Conservation (phyloP, 2,113 vertebrate species). For the Grammomys surdaster region DNA sequence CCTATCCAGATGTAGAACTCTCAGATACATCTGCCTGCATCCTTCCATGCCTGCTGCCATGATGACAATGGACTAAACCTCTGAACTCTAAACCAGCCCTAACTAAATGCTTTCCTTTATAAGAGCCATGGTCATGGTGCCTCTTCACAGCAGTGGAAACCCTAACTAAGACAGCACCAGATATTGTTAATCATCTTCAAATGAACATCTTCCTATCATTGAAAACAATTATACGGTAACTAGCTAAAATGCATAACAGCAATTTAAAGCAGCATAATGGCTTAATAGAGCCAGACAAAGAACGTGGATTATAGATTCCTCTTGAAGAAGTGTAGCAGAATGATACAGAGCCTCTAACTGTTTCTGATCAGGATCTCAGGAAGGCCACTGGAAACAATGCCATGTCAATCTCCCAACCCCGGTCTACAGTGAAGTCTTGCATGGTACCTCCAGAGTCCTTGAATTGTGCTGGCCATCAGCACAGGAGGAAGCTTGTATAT, state of each 20-base stretch:
- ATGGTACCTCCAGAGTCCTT: neutral
- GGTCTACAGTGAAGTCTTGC: neutral
- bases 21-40: neutral
- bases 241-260: neutral
- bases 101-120: too few relatives aligned
- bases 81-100: neutral
- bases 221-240: neutral
- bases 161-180: too few relatives aligned
- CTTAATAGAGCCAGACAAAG: neutral
- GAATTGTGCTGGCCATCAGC: neutral
- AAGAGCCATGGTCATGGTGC: too few relatives aligned
- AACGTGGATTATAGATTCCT: neutral
- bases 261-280: neutral
- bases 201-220: neutral
- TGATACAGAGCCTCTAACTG: neutral
- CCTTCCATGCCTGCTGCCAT: neutral
- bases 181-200: neutral
- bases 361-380: neutral
- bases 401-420: neutral
- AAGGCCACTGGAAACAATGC: neutral
- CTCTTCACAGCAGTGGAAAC: too few relatives aligned
- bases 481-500: neutral
- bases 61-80: neutral
- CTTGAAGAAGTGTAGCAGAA: neutral
- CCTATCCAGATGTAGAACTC: neutral